Percentiles rank a stretch among this genome's conserved stretches.
These are phyloP conservation scores for Odontothrips loti DNA, from an alignment of 2,888 invertebrate species.

Conservation along the genomic window DNA sequence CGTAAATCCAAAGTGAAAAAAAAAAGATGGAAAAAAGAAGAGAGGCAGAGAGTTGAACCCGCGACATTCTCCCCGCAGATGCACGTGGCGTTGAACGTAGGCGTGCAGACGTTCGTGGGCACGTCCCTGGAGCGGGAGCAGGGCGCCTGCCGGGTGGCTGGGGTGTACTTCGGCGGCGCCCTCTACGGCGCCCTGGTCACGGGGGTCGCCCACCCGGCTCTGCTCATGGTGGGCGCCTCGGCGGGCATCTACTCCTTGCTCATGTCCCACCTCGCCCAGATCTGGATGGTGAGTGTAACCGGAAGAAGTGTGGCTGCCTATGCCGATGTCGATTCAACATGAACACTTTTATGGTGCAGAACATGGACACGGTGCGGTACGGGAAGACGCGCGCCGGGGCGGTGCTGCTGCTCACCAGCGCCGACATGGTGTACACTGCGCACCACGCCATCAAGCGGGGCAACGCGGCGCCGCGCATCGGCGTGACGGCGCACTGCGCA, in stretches of 20 bases:
- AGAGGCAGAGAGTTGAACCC: too few species aligned
- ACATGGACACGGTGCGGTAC: constrained; percentile 36
- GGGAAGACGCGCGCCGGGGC: constrained; percentile 35
- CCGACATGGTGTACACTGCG: constrained; percentile 37
- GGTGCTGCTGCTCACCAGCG: constrained; percentile 36
- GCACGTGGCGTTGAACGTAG: constrained; percentile 72
- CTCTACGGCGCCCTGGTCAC: constrained; percentile 71
- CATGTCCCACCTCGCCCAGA: constrained; percentile 80
- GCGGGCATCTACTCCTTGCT: constrained; percentile 87
- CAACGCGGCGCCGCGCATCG: constrained; percentile 38
- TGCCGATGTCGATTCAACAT: too few species aligned
- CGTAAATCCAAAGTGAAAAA: too few species aligned
- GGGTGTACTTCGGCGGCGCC: constrained; percentile 71
- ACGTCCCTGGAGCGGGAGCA: constrained; percentile 62
- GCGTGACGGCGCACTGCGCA: constrained; percentile 38
- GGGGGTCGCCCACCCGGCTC: constrained; percentile 66
- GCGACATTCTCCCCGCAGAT: too few species aligned
- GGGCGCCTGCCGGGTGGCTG: constrained; percentile 63
- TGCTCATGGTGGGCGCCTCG: constrained; percentile 80
- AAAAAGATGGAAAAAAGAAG: too few species aligned
- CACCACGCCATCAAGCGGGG: constrained; percentile 37
- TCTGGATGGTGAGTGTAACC: constrained; percentile 60
- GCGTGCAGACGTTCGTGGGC: constrained; percentile 60
- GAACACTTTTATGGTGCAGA: constrained; percentile 34
- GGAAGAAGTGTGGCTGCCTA: neutral